A percentile compares a stretch with the other conserved stretches of the same genome.
phyloP scores from a whole-genome alignment of 2,888 invertebrate genomes.

The Acanthosoma haemorrhoidale region DNA sequence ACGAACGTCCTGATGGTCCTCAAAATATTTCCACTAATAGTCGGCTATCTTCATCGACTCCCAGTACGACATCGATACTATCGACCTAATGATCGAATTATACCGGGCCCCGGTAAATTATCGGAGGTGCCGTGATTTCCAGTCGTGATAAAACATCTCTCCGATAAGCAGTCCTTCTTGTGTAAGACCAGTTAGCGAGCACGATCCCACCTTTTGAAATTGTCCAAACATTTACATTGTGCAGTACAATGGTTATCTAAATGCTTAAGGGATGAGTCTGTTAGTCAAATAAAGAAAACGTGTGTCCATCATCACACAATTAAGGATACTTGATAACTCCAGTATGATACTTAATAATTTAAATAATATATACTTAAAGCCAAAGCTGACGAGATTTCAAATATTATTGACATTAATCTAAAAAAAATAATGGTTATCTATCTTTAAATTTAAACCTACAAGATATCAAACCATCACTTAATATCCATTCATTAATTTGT shows the following conservation, averaged over 20 bases:
- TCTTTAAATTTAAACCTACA: too few relatives aligned
- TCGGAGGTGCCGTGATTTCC: slow-evolving; percentile 4
- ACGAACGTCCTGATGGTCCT: slow-evolving; percentile 1
- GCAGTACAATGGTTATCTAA: background rate
- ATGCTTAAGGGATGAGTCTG: too few relatives aligned
- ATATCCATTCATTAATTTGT: too few relatives aligned
- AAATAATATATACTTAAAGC: too few relatives aligned
- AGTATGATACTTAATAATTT: too few relatives aligned
- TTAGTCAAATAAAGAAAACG: too few relatives aligned
- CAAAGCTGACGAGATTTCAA: too few relatives aligned
- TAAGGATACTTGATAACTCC: too few relatives aligned
- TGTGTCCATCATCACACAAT: too few relatives aligned
- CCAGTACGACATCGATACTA: slow-evolving; percentile 22
- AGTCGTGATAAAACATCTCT: background rate
- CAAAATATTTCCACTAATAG: slow-evolving; percentile 7
- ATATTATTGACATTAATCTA: too few relatives aligned
- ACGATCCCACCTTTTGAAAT: slow-evolving; percentile 12
- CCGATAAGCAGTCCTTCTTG: background rate
- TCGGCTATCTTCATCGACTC: background rate
- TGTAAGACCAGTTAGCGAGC: background rate
- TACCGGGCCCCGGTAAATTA: background rate
- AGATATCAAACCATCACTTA: too few relatives aligned
- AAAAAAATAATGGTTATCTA: too few relatives aligned
- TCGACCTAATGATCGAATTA: slow-evolving; percentile 21
- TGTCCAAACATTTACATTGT: background rate